A percentile compares a stretch with the other conserved stretches of the same genome.
These are phyloP conservation scores for Bombus impatiens DNA, from an alignment of 1,140 invertebrate species.

Conservation along the genomic window DNA sequence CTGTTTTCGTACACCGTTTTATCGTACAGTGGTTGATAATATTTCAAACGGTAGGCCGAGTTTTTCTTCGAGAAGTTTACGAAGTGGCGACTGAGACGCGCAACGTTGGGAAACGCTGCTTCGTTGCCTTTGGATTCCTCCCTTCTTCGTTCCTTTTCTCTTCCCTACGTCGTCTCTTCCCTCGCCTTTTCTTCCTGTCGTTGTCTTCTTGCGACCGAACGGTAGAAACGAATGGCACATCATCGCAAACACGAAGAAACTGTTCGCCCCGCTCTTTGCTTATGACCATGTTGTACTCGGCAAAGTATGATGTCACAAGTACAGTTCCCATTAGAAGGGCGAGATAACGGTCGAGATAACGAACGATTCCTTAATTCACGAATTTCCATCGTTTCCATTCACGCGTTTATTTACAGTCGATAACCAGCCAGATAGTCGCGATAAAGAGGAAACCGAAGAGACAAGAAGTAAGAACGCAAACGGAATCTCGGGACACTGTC, in stretches of 20 bases:
- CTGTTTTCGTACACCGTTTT: too few relatives aligned
- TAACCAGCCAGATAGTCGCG: too few relatives aligned
- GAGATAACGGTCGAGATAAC: neutral
- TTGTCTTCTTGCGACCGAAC: slow-evolving; percentile 3
- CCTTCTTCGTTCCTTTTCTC: neutral
- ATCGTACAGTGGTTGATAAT: too few relatives aligned
- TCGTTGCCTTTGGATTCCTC: slow-evolving; percentile 24
- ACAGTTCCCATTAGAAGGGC: neutral
- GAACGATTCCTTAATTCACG: neutral
- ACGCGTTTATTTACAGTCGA: neutral
- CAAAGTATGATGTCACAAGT: neutral
- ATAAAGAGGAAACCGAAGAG: too few relatives aligned
- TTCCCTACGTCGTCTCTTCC: neutral
- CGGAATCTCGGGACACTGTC: too few relatives aligned
- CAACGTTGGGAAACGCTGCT: slow-evolving; percentile 23
- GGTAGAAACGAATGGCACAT: slow-evolving; percentile 43
- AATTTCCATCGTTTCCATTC: too few relatives aligned
- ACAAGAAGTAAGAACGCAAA: too few relatives aligned
- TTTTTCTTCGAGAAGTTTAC: neutral
- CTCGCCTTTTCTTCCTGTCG: neutral
- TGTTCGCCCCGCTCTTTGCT: neutral
- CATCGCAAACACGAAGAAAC: neutral
- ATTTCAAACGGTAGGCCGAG: neutral
- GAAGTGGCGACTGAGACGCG: neutral
- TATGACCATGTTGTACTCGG: neutral